phyloP scores from a whole-genome alignment of 1,140 invertebrate genomes.

The Brachionus paranguensis region DNA sequence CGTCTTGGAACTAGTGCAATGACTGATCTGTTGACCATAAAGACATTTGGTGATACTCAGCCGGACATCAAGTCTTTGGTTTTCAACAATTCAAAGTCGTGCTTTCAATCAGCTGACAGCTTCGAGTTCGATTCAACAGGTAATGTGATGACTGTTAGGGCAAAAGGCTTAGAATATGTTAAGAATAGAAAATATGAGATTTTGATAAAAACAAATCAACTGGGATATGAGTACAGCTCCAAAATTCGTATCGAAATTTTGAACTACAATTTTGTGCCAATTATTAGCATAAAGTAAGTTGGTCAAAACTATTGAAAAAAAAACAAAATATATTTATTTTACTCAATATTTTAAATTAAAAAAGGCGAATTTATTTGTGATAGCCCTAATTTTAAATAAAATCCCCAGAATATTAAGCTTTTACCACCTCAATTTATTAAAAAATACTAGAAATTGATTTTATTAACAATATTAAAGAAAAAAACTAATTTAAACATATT shows the following conservation, averaged over 20 bases:
- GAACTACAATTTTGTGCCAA: not conserved
- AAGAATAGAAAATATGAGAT: slow-evolving; percentile 14
- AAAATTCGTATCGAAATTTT: slow-evolving; percentile 26
- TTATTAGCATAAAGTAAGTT: slow-evolving; percentile 16
- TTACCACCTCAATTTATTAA: too few relatives aligned
- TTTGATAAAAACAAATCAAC: not conserved
- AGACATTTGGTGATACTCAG: not conserved
- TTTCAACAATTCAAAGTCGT: not conserved
- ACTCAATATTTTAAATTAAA: too few relatives aligned
- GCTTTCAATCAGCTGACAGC: not conserved
- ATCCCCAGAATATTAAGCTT: too few relatives aligned
- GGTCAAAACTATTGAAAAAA: too few relatives aligned
- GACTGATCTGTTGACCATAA: slow-evolving; percentile 7
- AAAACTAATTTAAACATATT: too few relatives aligned
- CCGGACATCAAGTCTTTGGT: not conserved
- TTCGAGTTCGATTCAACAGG: slow-evolving; percentile 16
- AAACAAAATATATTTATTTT: too few relatives aligned
- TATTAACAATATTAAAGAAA: too few relatives aligned
- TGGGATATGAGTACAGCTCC: not conserved
- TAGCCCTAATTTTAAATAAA: too few relatives aligned
- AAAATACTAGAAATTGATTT: too few relatives aligned
- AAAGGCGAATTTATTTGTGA: too few relatives aligned
- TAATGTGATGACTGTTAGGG: not conserved
- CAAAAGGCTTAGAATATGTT: not conserved
- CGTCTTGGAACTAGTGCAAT: not conserved